Evolutionary conservation across 1,140 invertebrate species (phyloP).

Genomic region (Lepidurus packardi): DNA sequence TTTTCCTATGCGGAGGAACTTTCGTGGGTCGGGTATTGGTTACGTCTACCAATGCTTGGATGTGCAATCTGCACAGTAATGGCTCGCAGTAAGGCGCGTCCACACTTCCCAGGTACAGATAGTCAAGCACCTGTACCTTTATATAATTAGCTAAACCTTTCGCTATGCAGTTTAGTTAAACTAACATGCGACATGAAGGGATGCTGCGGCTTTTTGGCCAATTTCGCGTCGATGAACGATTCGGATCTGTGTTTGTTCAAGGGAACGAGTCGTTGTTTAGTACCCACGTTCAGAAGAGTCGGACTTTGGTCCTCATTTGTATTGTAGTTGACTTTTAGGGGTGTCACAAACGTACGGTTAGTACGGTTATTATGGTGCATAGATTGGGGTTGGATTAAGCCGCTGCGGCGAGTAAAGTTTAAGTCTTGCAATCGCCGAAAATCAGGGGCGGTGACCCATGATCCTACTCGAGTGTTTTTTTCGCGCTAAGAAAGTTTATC

Average conservation of each 20-base stretch:
- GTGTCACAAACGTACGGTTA: not conserved
- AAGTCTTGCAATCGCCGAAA: not conserved
- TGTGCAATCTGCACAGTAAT: conserved; percentile 36
- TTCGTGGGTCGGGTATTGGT: conserved; percentile 33
- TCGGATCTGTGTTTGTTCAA: conserved; percentile 11
- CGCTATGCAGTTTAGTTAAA: not conserved
- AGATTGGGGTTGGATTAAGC: not conserved
- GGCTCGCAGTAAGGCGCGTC: conserved; percentile 38
- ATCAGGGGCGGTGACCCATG: not conserved
- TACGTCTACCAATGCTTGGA: conserved; percentile 37
- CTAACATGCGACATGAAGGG: not conserved
- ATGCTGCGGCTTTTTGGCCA: not conserved
- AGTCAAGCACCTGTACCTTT: conserved; percentile 33
- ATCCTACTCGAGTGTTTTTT: not conserved
- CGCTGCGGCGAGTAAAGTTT: not conserved
- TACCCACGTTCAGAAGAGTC: not conserved
- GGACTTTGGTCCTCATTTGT: not conserved
- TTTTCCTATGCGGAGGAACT: conserved; percentile 36
- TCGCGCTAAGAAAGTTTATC: not conserved
- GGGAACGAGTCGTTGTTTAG: not conserved
- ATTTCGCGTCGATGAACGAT: not conserved
- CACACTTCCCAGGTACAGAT: conserved; percentile 38
- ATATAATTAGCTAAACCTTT: not conserved
- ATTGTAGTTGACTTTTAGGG: not conserved
- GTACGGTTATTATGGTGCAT: not conserved